Percentiles rank a stretch among this genome's conserved stretches.
These are phyloP conservation scores for Dryas iulia DNA, from an alignment of 1,140 invertebrate genomes.

Conservation along the genomic window DNA sequence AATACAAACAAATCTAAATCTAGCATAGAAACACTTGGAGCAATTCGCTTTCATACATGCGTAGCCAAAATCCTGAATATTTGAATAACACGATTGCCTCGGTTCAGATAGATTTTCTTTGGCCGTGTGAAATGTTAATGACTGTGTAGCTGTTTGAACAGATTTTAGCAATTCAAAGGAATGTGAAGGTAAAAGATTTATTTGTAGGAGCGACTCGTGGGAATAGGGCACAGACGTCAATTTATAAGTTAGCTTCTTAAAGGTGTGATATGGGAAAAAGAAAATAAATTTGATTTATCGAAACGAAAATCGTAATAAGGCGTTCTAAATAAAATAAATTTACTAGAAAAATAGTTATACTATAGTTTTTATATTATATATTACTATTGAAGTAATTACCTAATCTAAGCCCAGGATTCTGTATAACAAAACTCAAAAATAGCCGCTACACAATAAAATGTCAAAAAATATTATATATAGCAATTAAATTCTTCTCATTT, in stretches of 20 bases:
- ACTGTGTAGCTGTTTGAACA: not conserved
- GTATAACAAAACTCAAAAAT: too few relatives aligned
- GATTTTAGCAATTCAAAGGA: conserved; percentile 9
- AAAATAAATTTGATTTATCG: too few relatives aligned
- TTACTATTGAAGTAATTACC: too few relatives aligned
- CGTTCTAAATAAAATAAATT: too few relatives aligned
- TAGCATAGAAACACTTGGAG: not conserved
- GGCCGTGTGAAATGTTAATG: conserved; percentile 13
- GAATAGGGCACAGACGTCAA: not conserved
- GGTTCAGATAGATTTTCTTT: not conserved
- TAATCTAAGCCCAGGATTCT: too few relatives aligned
- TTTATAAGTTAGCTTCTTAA: not conserved
- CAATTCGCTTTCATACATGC: not conserved
- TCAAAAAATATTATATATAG: too few relatives aligned
- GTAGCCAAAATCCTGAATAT: conserved; percentile 5
- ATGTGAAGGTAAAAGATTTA: not conserved
- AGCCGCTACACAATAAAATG: too few relatives aligned
- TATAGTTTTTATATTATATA: too few relatives aligned
- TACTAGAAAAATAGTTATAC: too few relatives aligned
- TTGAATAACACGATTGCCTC: conserved; percentile 12
- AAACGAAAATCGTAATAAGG: too few relatives aligned
- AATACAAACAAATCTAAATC: too few relatives aligned
- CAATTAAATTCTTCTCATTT: not conserved
- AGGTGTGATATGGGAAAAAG: not conserved
- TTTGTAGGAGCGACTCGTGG: not conserved